Evolutionary conservation across 1,140 invertebrate genomes (phyloP).

Genomic region (Camponotus floridanus): DNA sequence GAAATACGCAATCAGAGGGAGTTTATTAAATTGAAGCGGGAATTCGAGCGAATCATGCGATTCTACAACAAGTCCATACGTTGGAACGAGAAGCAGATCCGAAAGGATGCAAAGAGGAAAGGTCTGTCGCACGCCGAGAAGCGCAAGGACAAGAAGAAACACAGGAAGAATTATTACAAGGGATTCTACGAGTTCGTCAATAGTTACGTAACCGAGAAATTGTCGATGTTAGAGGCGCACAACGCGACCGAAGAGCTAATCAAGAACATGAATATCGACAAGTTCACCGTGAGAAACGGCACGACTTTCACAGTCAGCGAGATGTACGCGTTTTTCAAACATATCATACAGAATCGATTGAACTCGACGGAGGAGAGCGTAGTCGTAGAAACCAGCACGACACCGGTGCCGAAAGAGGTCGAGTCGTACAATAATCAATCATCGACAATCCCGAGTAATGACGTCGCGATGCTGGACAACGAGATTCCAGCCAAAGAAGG

Average conservation of each 20-base stretch:
- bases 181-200: conserved; percentile 85
- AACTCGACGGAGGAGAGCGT: conserved; percentile 73
- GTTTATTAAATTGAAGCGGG: conserved; percentile 83
- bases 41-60: conserved; percentile 84
- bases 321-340: conserved; percentile 85
- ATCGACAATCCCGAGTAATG: conserved; percentile 58
- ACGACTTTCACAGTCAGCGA: conserved; percentile 83
- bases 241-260: conserved; percentile 83
- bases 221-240: conserved; percentile 77
- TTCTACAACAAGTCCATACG: conserved; percentile 85
- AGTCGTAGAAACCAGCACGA: background rate
- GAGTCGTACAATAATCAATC: conserved; percentile 64
- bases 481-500: conserved; percentile 81
- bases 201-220: conserved; percentile 83
- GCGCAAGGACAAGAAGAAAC: conserved; percentile 70
- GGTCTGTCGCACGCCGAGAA: conserved; percentile 66
- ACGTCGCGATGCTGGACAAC: conserved; percentile 75
- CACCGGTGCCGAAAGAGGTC: conserved; percentile 28
- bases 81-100: conserved; percentile 83
- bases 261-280: conserved; percentile 82
- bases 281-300: conserved; percentile 81
- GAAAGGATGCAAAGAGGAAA: conserved; percentile 79
- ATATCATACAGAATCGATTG: conserved; percentile 85
- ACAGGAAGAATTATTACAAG: conserved; percentile 81
- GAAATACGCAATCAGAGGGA: conserved; percentile 82